A percentile compares a stretch with the other conserved stretches of the same genome.
phyloP scores from a whole-genome alignment of 37 sponge, comb jelly and placozoan species.

The Geodia barretti region DNA sequence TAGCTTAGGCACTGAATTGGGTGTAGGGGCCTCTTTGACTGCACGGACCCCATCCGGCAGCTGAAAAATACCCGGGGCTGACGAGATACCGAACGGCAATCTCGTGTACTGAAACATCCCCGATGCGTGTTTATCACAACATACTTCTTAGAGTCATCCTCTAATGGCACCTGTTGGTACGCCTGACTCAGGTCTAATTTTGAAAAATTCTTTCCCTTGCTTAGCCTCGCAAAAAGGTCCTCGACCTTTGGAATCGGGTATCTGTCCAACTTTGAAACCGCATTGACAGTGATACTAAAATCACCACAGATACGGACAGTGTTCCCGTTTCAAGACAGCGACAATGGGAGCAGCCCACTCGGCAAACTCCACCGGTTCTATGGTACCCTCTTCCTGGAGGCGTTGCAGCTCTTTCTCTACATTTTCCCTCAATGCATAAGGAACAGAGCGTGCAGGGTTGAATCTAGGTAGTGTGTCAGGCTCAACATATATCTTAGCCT shows the following conservation, averaged over 20 bases:
- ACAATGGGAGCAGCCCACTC: constrained; percentile 31
- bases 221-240: neutral
- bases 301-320: constrained; percentile 13
- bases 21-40: constrained; percentile 29
- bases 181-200: constrained; percentile 34
- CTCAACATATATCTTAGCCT: constrained; percentile 11
- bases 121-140: constrained; percentile 30
- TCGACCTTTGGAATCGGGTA: constrained; percentile 30
- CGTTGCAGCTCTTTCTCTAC: constrained; percentile 9
- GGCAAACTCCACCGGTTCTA: constrained; percentile 10
- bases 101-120: constrained; percentile 14
- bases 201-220: neutral
- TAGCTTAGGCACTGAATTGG: constrained; percentile 18
- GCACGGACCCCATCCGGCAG: constrained; percentile 28
- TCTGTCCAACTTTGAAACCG: constrained; percentile 4
- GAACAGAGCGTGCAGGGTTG: constrained; percentile 9
- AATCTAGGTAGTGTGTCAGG: constrained; percentile 3
- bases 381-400: constrained; percentile 3
- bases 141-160: constrained; percentile 23
- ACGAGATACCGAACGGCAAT: constrained; percentile 39
- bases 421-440: neutral
- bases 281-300: constrained; percentile 8
- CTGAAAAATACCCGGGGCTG: constrained; percentile 42
- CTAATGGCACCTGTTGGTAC: constrained; percentile 29
- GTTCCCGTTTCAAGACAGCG: neutral